Evolutionary conservation across 2,113 vertebrate genomes (phyloP).

Genomic region (Carlito syrichta): DNA sequence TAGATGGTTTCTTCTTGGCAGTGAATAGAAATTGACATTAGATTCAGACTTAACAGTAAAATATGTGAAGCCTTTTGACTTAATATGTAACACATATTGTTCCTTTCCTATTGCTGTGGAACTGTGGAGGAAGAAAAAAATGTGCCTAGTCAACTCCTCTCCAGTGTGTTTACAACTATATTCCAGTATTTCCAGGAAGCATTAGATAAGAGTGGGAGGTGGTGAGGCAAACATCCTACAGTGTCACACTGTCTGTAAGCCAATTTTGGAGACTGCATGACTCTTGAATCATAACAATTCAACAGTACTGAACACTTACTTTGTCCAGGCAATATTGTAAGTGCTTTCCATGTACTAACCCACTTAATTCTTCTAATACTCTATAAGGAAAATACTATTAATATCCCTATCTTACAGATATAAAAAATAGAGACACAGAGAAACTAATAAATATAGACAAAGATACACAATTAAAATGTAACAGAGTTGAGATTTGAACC

Average conservation of each 20-base stretch:
- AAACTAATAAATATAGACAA: background rate
- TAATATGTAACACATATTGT: background rate
- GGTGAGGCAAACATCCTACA: background rate
- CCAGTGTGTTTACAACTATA: background rate
- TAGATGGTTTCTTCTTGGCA: conserved; percentile 20
- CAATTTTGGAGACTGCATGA: background rate
- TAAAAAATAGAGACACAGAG: background rate
- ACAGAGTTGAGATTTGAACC: background rate
- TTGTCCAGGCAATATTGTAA: background rate
- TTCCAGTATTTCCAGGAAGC: conserved; percentile 36
- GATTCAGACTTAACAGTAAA: background rate
- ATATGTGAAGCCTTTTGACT: conserved; percentile 47
- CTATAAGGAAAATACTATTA: background rate
- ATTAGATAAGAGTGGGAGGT: conserved; percentile 10
- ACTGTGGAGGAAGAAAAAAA: conserved; percentile 34
- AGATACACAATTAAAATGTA: background rate
- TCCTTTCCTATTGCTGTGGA: background rate
- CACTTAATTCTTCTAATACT: background rate
- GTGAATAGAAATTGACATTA: background rate
- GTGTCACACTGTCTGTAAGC: background rate
- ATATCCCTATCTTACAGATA: background rate
- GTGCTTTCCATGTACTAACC: background rate
- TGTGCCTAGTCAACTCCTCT: background rate
- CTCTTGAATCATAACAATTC: background rate
- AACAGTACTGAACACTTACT: background rate